phyloP scores from a whole-genome alignment of 2,888 invertebrate species.

The Adelognathus sp. region DNA sequence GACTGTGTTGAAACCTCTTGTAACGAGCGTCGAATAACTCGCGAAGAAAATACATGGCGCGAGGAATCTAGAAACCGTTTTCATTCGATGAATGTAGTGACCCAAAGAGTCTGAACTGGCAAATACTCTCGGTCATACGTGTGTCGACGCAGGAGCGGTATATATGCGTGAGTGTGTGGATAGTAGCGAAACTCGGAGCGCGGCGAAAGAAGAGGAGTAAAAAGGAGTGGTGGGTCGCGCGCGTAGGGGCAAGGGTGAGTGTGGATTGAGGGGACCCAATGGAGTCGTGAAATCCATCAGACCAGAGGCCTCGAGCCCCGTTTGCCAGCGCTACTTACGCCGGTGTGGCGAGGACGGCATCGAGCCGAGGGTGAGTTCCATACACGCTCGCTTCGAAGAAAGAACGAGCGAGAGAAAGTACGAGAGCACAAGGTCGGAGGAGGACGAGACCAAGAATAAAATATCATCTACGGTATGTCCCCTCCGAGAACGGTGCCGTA shows the following conservation, averaged over 20 bases:
- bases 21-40: no score
- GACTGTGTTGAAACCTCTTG: neutral
- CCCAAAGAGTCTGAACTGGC: slow-evolving; percentile 9
- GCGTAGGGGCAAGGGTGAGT: slow-evolving; percentile 67
- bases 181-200: slow-evolving; percentile 49
- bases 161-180: slow-evolving; percentile 30
- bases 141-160: slow-evolving; percentile 43
- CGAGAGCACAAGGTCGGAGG: slow-evolving; percentile 33
- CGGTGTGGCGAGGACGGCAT: slow-evolving; percentile 70
- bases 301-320: slow-evolving; percentile 72
- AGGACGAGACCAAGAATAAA: slow-evolving; percentile 72
- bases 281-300: slow-evolving; percentile 79
- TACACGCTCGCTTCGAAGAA: slow-evolving; percentile 30
- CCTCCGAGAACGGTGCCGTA: slow-evolving; percentile 69
- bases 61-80: neutral
- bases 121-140: slow-evolving; percentile 33
- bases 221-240: slow-evolving; percentile 49
- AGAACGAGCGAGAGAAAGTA: slow-evolving; percentile 36
- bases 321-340: slow-evolving; percentile 75
- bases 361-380: slow-evolving; percentile 68
- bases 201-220: slow-evolving; percentile 34
- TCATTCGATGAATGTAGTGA: neutral
- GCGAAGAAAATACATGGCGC: neutral
- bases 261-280: slow-evolving; percentile 77
- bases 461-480: slow-evolving; percentile 75